Percentiles rank a stretch among this genome's conserved stretches.
Conservation (phyloP, 2,113 vertebrate species). For the Muntiacus reevesi region DNA sequence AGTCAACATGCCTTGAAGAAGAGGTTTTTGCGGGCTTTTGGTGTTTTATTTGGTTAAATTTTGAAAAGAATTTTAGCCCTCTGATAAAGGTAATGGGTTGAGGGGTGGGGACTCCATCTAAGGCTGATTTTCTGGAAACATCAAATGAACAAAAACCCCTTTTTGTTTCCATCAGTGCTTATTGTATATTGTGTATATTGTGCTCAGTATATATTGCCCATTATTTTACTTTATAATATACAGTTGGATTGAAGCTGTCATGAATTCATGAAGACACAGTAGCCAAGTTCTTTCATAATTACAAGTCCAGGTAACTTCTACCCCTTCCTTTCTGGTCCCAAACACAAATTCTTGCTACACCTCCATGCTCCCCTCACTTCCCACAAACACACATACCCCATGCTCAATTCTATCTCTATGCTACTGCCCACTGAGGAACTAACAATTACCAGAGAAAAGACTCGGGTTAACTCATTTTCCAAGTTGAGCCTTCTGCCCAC, state of each 20-base stretch:
- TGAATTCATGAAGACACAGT: background rate
- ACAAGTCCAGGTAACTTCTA: background rate
- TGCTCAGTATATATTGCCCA: background rate
- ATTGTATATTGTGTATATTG: background rate
- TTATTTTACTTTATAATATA: conserved; percentile 24
- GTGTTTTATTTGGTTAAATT: background rate
- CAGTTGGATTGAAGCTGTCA: background rate
- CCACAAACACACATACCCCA: background rate
- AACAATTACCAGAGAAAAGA: background rate
- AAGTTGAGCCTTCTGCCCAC: background rate
- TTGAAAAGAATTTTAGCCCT: background rate
- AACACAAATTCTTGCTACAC: background rate
- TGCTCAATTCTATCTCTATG: background rate
- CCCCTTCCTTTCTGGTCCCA: background rate
- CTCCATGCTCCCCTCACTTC: background rate
- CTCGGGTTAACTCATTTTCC: background rate
- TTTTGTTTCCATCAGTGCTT: conserved; percentile 18
- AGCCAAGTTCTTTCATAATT: background rate
- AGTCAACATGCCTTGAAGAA: background rate
- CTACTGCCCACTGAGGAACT: background rate
- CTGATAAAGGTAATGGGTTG: background rate
- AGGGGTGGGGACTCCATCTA: background rate
- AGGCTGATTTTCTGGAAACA: background rate
- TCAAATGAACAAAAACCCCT: background rate
- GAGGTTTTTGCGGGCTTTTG: background rate